These are phyloP conservation scores for Eueremaeus valkanovi DNA, from an alignment of 2,888 invertebrate genomes.

Conservation along the genomic window DNA sequence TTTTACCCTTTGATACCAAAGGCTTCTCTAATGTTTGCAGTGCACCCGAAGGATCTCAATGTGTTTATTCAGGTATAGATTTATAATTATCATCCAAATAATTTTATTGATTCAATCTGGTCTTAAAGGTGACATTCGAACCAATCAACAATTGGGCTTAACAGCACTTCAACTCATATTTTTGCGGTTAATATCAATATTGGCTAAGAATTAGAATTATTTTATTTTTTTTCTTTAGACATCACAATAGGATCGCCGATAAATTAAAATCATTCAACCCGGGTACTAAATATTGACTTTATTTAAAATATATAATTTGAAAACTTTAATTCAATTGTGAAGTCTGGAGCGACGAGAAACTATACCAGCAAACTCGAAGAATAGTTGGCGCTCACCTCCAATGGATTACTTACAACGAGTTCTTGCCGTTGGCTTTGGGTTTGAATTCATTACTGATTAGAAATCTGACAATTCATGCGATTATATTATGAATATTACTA, in stretches of 20 bases:
- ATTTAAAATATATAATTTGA: not conserved
- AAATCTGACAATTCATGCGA: not conserved
- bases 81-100: not conserved
- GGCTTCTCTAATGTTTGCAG: conserved; percentile 41
- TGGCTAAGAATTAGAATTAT: not conserved
- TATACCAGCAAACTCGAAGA: conserved; percentile 46
- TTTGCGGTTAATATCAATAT: conserved; percentile 23
- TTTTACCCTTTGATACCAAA: conserved; percentile 45
- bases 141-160: conserved; percentile 46
- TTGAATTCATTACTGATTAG: not conserved
- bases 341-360: conserved; percentile 46
- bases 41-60: conserved; percentile 35
- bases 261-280: conserved; percentile 44
- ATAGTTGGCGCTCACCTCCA: conserved; percentile 46
- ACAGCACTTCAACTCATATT: conserved; percentile 42
- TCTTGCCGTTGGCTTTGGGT: conserved; percentile 46
- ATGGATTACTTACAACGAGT: conserved; percentile 47
- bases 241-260: conserved; percentile 46
- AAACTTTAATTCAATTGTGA: not conserved
- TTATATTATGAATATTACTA: not conserved
- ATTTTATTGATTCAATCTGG: not conserved
- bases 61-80: conserved; percentile 39
- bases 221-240: conserved; percentile 38
- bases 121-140: conserved; percentile 45
- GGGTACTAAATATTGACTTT: conserved; percentile 2